phyloP scores from a whole-genome alignment of 1,140 invertebrate species.

The Bathynomus jamesi region DNA sequence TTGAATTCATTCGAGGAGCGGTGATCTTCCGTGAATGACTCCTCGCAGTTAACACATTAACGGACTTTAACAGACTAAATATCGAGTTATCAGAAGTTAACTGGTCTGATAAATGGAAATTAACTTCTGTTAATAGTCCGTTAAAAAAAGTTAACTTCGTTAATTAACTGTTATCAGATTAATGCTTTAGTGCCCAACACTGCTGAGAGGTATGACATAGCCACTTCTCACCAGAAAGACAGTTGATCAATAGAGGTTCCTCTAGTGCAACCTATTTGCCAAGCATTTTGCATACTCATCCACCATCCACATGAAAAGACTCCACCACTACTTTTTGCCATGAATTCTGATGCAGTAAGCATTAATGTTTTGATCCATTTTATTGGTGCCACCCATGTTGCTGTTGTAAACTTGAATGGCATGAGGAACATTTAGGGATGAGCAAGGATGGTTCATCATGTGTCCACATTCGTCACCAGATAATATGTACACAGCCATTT shows the following conservation, averaged over 20 bases:
- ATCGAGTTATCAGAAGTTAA: no score
- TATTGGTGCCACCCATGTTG: conserved; percentile 13
- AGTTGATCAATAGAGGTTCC: conserved; percentile 12
- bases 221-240: conserved; percentile 13
- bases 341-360: conserved; percentile 6
- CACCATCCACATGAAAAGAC: conserved; percentile 7
- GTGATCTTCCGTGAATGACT: no score
- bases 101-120: no score
- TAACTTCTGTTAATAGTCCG: no score
- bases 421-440: conserved; percentile 15
- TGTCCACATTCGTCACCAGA: no score
- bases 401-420: conserved; percentile 11
- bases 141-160: no score
- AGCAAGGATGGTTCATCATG: no score
- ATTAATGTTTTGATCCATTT: conserved; percentile 13
- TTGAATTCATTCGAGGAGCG: no score
- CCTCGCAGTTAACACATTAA: no score
- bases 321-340: conserved; percentile 11
- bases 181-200: no score
- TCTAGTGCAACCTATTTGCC: conserved; percentile 8
- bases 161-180: no score
- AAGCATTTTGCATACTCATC: conserved; percentile 12
- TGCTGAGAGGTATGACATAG: conserved; percentile 13
- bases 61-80: no score
- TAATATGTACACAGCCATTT: background rate